Base-by-base conservation (phyloP, 2,888 invertebrate species). In the Chymomyza caudatula region DNA sequence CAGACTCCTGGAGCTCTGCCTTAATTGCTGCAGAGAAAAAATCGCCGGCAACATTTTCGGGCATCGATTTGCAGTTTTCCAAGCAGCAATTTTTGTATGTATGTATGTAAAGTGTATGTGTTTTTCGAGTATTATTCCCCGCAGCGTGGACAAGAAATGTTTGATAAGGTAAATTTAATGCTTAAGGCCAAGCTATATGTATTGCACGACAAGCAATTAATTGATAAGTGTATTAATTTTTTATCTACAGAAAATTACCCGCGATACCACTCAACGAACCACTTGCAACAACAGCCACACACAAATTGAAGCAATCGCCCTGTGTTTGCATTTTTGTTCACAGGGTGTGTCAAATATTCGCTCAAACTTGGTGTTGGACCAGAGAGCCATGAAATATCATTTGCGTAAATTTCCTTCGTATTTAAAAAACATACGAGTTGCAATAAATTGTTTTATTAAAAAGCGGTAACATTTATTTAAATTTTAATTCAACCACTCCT, bases 401-500 rank as follows among this genome's bases (percentile, higher is more conserved):
- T 37, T 37, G 11, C 29, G 29, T 4, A 37, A n/a, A n/a, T n/a
- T n/a, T n/a, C n/a, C 25, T 25, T 25, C 3, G 3, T 25, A 25
- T 25, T 25, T 3, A 4, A 3, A 25, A 25, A 25, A 25, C 25
- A 25, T 3, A 25, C 3, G 25, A 4, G 25, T 25, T 25, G 25
- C n/a, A n/a, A n/a, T n/a, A n/a, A n/a, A n/a, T n/a, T n/a, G n/a
- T 13, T 37, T 47, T 47, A 47, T 25, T 17, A 19, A 29, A 49
- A 15, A 37, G 22, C 19, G 3, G 5, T 43, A 19, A 11, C 5
- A 15, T 71, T 76, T 75, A 76, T 61, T 73, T 53, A 11, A 77
- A 67, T 44, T 68, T 84, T 49, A 88, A 73, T 79, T 89, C 76
- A 53, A 90, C 64, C 67, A 90, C 89, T 66, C 90, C 90, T 56